Conservation (phyloP, 2,888 invertebrate genomes). For the Ormyrus thymus region DNA sequence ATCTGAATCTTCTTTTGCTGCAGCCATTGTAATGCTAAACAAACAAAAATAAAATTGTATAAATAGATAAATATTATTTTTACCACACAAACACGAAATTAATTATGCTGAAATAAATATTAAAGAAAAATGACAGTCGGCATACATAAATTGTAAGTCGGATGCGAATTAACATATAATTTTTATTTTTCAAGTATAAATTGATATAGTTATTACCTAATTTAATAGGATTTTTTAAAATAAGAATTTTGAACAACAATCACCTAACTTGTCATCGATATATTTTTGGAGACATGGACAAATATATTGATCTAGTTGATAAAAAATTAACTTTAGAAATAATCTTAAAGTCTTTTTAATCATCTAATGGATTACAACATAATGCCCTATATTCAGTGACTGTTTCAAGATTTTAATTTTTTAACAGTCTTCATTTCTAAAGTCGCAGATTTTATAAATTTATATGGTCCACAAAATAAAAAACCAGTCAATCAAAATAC, state of each 20-base stretch:
- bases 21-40: slow-evolving; percentile 23
- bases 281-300: slow-evolving; percentile 19
- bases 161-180: background rate
- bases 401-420: slow-evolving; percentile 1
- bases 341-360: slow-evolving; percentile 11
- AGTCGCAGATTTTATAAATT: slow-evolving; percentile 1
- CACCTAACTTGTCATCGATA: slow-evolving; percentile 11
- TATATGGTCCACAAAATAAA: slow-evolving; percentile 26
- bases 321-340: too few relatives aligned
- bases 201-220: slow-evolving; percentile 26
- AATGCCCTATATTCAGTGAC: slow-evolving; percentile 31
- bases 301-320: slow-evolving; percentile 6
- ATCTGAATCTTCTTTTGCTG: slow-evolving; percentile 42
- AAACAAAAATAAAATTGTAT: slow-evolving; percentile 12
- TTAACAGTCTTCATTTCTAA: slow-evolving; percentile 38
- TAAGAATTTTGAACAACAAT: slow-evolving; percentile 14
- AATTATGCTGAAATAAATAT: slow-evolving; percentile 13
- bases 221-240: slow-evolving; percentile 39
- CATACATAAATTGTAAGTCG: background rate
- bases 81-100: slow-evolving; percentile 8
- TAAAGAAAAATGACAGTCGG: slow-evolving; percentile 11
- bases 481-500: slow-evolving; percentile 11
- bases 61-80: background rate
- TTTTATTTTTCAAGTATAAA: slow-evolving; percentile 49
- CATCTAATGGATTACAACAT: slow-evolving; percentile 12